Evolutionary conservation across 2,797 vertebrate species (phyloP), one percentile per base, ranked within the genome.

Genomic region (Vespertilio murinus): DNA sequence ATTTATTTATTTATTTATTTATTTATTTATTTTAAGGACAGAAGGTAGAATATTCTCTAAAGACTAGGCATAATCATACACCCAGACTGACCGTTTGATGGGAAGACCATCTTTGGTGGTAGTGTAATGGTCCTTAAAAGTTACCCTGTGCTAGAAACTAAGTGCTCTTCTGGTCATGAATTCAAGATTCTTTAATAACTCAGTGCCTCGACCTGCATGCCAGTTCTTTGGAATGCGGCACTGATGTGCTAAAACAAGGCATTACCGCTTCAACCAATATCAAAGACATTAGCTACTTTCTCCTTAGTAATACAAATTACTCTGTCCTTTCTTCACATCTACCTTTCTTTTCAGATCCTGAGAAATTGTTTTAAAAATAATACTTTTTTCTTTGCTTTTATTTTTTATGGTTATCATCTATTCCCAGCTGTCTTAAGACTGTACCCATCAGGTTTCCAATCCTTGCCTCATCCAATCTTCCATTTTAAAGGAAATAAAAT

Each of bases 401-500:
- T 61, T 61, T 71, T 49, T 35, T 75, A 2, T 61, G 45, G 22
- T 91, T 54, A 20, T 83, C 1, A 22, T 40, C n/a, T 65, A 10
- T n/a, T 38, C 6, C 28, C 23, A 13, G 10, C 52, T 73, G 33
- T 74, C 85, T 75, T 85, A 70, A 90, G 69, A 40, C 25, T 84
- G 65, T 30, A 25, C 47, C 64, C 10, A 20, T 22, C 47, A 30
- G 40, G 13, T 30, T 78, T 40, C 38, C 23, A 25, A 2, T 25
- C 52, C 67, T 82, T 40, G 18, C 28, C 71, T 92, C 35, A 16
- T 30, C 42, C 23, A 7, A 20, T 79, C 30, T 71, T 70, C 6
- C 54, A 33, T 64, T 92, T 74, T 25, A n/a, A 82, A 65, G 61
- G 70, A 92, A 86, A 47, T 52, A 52, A 67, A 80, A 47, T 45